phyloP scores from a whole-genome alignment of 1,140 invertebrate genomes.

The Drosophila nikananu region DNA sequence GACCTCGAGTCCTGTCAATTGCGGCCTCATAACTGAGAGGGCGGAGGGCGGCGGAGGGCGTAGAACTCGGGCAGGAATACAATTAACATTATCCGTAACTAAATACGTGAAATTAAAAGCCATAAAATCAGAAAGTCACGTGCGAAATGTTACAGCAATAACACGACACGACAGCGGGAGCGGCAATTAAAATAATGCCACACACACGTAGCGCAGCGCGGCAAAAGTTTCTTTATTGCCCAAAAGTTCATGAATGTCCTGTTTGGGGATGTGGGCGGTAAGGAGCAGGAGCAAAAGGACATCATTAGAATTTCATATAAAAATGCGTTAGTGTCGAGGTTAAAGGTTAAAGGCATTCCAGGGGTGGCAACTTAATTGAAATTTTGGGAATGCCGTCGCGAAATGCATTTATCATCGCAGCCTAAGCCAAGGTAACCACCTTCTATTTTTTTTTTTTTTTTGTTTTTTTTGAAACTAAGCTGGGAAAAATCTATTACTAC shows the following conservation, averaged over 20 bases:
- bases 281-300: constrained; percentile 32
- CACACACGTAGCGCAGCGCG: constrained; percentile 38
- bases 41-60: neutral
- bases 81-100: constrained; percentile 82
- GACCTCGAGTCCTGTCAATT: constrained; percentile 27
- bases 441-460: constrained; percentile 9
- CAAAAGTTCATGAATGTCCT: constrained; percentile 64
- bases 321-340: constrained; percentile 58
- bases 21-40: constrained; percentile 14
- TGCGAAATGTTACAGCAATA: constrained; percentile 78
- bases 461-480: constrained; percentile 59
- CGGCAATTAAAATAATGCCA: constrained; percentile 82
- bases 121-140: constrained; percentile 82
- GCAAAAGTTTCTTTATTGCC: constrained; percentile 67
- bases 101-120: constrained; percentile 83
- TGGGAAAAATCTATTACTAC: constrained; percentile 61
- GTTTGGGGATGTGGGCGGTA: neutral
- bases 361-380: constrained; percentile 62
- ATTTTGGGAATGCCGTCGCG: constrained; percentile 50
- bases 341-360: constrained; percentile 7
- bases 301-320: constrained; percentile 77
- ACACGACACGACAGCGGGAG: constrained; percentile 64
- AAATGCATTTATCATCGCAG: constrained; percentile 74
- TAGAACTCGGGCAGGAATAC: constrained; percentile 42
- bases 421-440: constrained; percentile 33